These are phyloP conservation scores for Sapayoa aenigma DNA, from an alignment of 2,113 vertebrate genomes.

Conservation along the genomic window DNA sequence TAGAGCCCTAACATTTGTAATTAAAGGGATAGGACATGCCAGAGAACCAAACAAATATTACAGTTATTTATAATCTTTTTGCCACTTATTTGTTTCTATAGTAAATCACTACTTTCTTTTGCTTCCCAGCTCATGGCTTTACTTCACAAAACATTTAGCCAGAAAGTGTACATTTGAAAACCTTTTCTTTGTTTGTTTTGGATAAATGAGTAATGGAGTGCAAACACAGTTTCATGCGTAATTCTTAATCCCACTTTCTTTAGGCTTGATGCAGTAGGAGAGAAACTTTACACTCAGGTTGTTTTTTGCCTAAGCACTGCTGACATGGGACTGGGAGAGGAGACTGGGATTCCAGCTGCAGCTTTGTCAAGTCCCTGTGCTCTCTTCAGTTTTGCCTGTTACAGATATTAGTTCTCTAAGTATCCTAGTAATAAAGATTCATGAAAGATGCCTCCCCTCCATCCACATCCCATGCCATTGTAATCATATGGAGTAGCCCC, in stretches of 20 bases:
- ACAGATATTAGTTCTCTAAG: background rate
- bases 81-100: background rate
- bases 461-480: background rate
- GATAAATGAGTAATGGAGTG: background rate
- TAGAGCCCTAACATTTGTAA: background rate
- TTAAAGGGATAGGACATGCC: background rate
- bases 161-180: background rate
- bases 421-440: rapidly evolving
- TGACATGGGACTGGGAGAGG: background rate
- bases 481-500: background rate
- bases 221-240: background rate
- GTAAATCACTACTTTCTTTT: background rate
- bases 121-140: background rate
- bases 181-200: background rate
- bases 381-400: background rate
- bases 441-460: background rate
- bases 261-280: background rate
- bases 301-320: background rate
- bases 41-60: background rate
- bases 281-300: background rate
- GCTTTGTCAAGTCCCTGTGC: background rate
- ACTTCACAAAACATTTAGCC: background rate
- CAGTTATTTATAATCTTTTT: background rate
- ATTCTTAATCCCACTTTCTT: background rate
- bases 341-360: background rate